phyloP scores from a whole-genome alignment of 2,888 invertebrate genomes.

The Habroteleia sp. region DNA sequence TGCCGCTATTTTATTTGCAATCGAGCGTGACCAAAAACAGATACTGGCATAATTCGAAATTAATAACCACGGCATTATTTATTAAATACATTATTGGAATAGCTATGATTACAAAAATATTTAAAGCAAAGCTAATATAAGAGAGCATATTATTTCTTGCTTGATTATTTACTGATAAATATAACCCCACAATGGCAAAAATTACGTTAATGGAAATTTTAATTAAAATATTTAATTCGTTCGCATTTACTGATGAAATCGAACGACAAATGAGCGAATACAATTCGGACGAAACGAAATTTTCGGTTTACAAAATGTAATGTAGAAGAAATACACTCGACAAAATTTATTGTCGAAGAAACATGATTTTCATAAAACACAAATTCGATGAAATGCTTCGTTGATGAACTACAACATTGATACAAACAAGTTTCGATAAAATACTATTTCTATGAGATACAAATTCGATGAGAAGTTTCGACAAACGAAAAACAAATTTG shows the following conservation, averaged over 20 bases:
- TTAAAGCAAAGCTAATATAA: conserved; percentile 34
- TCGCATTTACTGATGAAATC: background rate
- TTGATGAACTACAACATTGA: no score
- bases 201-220: conserved; percentile 23
- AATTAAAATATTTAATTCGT: conserved; percentile 28
- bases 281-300: no score
- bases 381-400: no score
- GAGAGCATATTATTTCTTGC: conserved; percentile 23
- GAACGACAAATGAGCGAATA: no score
- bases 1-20: conserved; percentile 15
- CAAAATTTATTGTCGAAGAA: no score
- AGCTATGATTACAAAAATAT: conserved; percentile 31
- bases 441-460: no score
- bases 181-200: background rate
- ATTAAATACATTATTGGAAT: conserved; percentile 13
- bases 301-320: no score
- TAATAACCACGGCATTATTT: conserved; percentile 36
- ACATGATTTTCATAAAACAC: no score
- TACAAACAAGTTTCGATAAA: no score
- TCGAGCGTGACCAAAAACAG: conserved; percentile 22
- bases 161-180: conserved; percentile 29
- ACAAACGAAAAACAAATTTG: no score
- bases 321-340: no score
- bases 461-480: no score
- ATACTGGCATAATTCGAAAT: conserved; percentile 35